Evolutionary conservation across 2,113 vertebrate species (phyloP).

Genomic region (Leptodactylus fuscus): DNA sequence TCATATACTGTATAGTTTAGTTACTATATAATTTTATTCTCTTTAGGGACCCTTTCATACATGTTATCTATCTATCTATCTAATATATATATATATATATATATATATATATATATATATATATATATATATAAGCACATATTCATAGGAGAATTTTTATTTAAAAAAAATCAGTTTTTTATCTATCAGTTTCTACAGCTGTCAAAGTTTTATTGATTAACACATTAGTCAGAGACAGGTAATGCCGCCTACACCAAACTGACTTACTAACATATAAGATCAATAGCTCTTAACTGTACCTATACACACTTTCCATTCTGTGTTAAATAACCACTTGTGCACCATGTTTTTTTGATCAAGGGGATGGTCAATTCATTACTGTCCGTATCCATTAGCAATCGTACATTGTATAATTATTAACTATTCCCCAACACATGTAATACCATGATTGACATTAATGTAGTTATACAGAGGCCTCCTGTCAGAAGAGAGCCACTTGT

Average conservation of each 20-base stretch:
- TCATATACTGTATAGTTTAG: no score
- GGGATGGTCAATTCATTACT: neutral
- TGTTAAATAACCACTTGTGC: neutral
- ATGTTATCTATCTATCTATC: no score
- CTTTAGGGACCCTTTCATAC: no score
- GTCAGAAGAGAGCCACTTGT: constrained; percentile 1
- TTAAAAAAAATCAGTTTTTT: no score
- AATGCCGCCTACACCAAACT: neutral
- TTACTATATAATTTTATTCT: no score
- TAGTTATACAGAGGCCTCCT: neutral
- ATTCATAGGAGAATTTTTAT: neutral
- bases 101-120: neutral
- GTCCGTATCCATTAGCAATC: neutral
- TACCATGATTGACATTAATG: constrained; percentile 10
- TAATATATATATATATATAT: no score
- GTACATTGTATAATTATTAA: neutral
- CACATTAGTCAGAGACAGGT: neutral
- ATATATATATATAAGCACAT: neutral
- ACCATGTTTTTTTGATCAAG: neutral
- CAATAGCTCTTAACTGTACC: neutral
- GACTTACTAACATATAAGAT: neutral
- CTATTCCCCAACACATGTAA: neutral
- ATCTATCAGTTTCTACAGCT: neutral
- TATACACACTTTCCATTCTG: neutral
- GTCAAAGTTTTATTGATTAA: constrained; percentile 4